Evolutionary conservation across 2,113 vertebrate species (phyloP), one percentile per base, ranked within the genome.

Genomic region (Gopherus evgoodei): DNA sequence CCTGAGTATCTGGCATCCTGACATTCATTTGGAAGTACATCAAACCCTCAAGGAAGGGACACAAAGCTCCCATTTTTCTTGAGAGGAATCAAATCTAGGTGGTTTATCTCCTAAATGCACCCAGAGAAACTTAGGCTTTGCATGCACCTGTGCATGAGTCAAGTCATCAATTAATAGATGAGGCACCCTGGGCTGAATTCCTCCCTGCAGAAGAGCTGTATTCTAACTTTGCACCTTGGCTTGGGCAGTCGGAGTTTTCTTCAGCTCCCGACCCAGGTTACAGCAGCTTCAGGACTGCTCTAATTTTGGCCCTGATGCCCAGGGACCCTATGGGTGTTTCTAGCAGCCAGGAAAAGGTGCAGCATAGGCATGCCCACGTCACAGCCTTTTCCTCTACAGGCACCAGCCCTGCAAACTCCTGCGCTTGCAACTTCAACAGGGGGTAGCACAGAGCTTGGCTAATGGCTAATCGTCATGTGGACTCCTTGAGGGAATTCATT

Each of bases 11-110:
- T 96, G 97, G 94, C 93, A 95, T 88, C 65, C 86, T 90, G 13
- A 2, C 22, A n/a, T 35, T 2, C 6, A 1, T 21, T 65, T 97
- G 96, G 95, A 96, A 96, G 93, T 89, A 96, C 95, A 96, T 94
- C 95, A 96, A 84, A 95, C 91, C 95, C 88, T 88, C 83, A 84
- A 90, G 95, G 88, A 95, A 85, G 29, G n/a, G 59, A 93, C 29
- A n/a, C 19, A 31, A 83, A 79, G 84, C 83, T 91, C 93, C 82
- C 52, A 52, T 90, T 22, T 80, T 44, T 96, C 88, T 44, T 42
- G 86, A 27, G 84, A 85, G 69, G 82, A 38, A 85, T 90, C 27
- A 1, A 49, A 6, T 44, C 11, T 11, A 76, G 72, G 79, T 0
- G 0, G 31, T 29, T 93, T n/a, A 11, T 85, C 27, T 81, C 82